Conservation (phyloP, 2,113 vertebrate genomes). For the Beaufortia kweichowensis region DNA sequence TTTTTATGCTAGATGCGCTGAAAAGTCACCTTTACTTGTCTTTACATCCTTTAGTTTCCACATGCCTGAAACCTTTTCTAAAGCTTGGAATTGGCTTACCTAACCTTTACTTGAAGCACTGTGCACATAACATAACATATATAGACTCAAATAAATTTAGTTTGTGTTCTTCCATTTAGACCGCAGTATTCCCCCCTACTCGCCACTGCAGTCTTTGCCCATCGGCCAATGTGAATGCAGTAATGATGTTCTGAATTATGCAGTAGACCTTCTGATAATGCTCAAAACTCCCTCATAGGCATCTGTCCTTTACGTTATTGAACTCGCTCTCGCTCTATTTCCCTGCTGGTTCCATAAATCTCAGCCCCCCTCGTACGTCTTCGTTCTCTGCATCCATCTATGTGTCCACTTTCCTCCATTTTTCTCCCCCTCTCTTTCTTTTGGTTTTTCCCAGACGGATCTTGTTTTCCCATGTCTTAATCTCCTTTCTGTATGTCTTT, state of each 20-base stretch:
- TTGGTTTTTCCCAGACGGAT: slow-evolving; percentile 10
- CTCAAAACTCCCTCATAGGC: slow-evolving; percentile 32
- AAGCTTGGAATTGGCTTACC: not conserved
- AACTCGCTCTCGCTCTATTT: slow-evolving; percentile 24
- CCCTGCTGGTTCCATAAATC: not conserved
- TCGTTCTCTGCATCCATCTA: not conserved
- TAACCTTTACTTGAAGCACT: not conserved
- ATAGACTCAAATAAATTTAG: not conserved
- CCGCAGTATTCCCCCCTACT: not conserved
- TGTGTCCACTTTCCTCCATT: not conserved
- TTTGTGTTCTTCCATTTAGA: slow-evolving; percentile 30
- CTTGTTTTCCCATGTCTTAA: slow-evolving; percentile 38
- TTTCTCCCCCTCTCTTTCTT: not conserved
- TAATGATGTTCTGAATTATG: slow-evolving; percentile 51
- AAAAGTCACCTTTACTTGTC: slow-evolving; percentile 31
- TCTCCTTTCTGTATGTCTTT: slow-evolving; percentile 23
- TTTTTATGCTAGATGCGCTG: slow-evolving; percentile 18
- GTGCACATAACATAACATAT: not conserved
- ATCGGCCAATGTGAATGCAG: slow-evolving; percentile 39
- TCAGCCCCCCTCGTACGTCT: not conserved
- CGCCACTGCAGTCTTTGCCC: slow-evolving; percentile 38
- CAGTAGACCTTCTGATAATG: slow-evolving; percentile 29
- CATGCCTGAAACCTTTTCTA: not conserved
- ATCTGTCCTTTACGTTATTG: slow-evolving; percentile 32
- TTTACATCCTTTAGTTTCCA: not conserved